These are phyloP conservation scores for Phyllostomus discolor DNA, from an alignment of 2,113 vertebrate genomes.

Conservation along the genomic window DNA sequence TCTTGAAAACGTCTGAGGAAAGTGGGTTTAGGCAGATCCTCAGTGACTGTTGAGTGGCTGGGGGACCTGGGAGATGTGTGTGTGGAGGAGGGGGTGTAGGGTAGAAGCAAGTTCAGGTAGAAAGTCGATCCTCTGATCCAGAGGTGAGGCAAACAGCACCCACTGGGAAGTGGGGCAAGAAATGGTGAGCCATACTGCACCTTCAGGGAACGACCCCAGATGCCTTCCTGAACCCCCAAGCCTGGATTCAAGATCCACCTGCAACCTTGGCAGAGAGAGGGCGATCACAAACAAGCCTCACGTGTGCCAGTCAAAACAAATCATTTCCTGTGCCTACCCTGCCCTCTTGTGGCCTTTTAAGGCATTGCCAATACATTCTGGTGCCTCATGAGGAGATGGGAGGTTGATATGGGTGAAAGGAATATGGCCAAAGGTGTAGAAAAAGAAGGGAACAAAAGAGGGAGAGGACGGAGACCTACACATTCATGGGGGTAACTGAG, in stretches of 20 bases:
- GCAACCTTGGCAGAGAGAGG: not conserved
- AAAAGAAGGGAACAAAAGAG: not conserved
- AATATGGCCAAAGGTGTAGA: not conserved
- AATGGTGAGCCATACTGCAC: not conserved
- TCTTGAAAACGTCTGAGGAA: not conserved
- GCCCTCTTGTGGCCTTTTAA: not conserved
- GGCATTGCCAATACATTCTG: not conserved
- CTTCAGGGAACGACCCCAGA: not conserved
- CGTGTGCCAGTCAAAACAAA: fast-evolving
- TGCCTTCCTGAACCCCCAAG: not conserved
- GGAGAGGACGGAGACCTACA: not conserved
- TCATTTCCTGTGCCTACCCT: not conserved
- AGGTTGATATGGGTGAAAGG: not conserved
- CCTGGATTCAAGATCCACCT: not conserved
- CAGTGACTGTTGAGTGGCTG: not conserved
- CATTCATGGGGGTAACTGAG: not conserved
- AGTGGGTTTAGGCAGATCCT: not conserved
- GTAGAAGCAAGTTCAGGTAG: not conserved
- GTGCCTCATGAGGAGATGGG: not conserved
- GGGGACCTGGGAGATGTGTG: not conserved
- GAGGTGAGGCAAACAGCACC: not conserved
- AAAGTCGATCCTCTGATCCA: not conserved
- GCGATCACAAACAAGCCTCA: not conserved
- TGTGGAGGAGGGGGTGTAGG: not conserved
- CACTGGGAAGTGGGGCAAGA: not conserved